These are phyloP conservation scores for Eciton burchellii DNA, from an alignment of 1,140 invertebrate species.

Conservation along the genomic window DNA sequence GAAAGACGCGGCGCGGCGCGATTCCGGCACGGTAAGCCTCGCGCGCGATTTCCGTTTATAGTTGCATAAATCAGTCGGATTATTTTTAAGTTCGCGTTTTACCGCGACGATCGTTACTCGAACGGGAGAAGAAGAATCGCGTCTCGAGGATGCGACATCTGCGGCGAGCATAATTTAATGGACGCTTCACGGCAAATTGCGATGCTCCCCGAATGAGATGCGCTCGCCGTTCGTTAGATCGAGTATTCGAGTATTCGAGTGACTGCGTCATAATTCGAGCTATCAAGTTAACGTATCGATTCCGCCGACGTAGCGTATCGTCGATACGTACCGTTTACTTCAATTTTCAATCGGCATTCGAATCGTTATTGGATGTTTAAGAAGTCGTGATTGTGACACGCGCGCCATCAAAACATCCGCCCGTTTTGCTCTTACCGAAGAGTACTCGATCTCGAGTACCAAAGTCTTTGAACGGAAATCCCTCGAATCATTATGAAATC, in stretches of 20 bases:
- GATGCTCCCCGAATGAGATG: conserved; percentile 56
- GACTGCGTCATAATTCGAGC: conserved; percentile 57
- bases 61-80: neutral
- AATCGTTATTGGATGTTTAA: conserved; percentile 40
- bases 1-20: neutral
- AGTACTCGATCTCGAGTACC: neutral
- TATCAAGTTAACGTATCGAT: conserved; percentile 71
- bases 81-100: conserved; percentile 40
- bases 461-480: too few relatives aligned
- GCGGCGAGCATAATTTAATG: conserved; percentile 52
- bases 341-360: conserved; percentile 53
- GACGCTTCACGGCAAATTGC: conserved; percentile 44
- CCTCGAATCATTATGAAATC: too few relatives aligned
- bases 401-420: neutral
- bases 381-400: neutral
- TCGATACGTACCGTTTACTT: conserved; percentile 42
- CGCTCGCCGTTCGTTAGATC: conserved; percentile 8
- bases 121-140: conserved; percentile 51
- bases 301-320: conserved; percentile 23
- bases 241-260: conserved; percentile 47
- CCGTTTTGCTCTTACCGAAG: neutral
- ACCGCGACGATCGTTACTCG: conserved; percentile 11
- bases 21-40: neutral
- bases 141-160: conserved; percentile 42
- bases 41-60: neutral